These are phyloP conservation scores for Plebejus argus DNA, from an alignment of 2,888 invertebrate species.

Conservation along the genomic window DNA sequence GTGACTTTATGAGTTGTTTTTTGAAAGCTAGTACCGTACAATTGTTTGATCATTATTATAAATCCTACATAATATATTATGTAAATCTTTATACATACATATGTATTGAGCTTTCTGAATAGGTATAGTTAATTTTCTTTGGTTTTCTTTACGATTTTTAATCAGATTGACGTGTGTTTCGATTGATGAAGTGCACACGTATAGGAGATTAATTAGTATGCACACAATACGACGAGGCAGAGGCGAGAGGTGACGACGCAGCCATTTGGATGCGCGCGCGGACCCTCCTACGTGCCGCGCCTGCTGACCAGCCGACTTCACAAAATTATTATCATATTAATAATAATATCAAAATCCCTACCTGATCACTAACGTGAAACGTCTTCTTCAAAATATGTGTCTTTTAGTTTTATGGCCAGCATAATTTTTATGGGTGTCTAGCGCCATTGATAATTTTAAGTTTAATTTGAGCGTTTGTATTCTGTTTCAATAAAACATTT, in stretches of 20 bases:
- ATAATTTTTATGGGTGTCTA: not conserved
- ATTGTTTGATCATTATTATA: too few species aligned
- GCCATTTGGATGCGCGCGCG: constrained; percentile 66
- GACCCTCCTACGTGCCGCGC: constrained; percentile 54
- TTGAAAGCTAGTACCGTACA: too few species aligned
- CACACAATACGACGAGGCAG: constrained; percentile 57
- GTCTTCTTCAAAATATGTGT: constrained; percentile 22
- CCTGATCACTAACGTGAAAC: constrained; percentile 38
- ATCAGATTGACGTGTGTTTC: not conserved
- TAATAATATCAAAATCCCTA: constrained; percentile 49
- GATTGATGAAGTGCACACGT: constrained; percentile 33
- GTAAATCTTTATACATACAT: too few species aligned
- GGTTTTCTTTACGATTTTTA: not conserved
- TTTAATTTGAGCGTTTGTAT: not conserved
- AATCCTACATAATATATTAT: too few species aligned
- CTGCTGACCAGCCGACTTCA: constrained; percentile 50
- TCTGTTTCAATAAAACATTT: not conserved
- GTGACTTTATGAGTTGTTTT: too few species aligned
- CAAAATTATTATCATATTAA: constrained; percentile 59
- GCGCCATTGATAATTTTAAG: not conserved
- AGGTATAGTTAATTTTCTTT: too few species aligned
- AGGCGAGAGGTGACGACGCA: constrained; percentile 69
- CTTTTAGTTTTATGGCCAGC: constrained; percentile 6
- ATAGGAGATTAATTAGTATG: constrained; percentile 62
- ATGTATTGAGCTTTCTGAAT: too few species aligned